A percentile compares a stretch with the other conserved stretches of the same genome.
phyloP scores from a whole-genome alignment of 1,140 invertebrate genomes.

The Saxidomus purpurata region DNA sequence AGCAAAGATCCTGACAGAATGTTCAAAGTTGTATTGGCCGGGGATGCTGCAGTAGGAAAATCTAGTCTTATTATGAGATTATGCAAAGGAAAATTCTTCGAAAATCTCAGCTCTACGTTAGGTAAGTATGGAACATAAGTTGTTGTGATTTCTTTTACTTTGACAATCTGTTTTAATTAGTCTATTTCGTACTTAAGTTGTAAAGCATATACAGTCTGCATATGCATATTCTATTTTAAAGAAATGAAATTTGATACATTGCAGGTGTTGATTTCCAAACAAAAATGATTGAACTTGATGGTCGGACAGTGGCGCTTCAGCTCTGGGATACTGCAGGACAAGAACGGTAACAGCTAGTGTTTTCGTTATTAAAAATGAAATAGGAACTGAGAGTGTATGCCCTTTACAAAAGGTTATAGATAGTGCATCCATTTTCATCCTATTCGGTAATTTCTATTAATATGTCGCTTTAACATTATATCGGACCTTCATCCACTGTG shows the following conservation, averaged over 20 bases:
- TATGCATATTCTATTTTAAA: no score
- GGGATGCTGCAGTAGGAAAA: slow-evolving; percentile 91
- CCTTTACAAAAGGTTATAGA: no score
- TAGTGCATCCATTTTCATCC: no score
- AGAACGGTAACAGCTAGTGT: slow-evolving; percentile 88
- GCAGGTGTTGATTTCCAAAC: slow-evolving; percentile 90
- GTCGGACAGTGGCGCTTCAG: slow-evolving; percentile 89
- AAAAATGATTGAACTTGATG: slow-evolving; percentile 89
- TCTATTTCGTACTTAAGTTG: no score
- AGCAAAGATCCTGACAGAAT: slow-evolving; percentile 88
- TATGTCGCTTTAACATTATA: no score
- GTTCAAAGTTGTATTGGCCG: slow-evolving; percentile 90
- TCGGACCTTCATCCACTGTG: no score
- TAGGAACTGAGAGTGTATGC: no score
- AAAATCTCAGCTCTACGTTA: slow-evolving; percentile 89
- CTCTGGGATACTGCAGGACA: slow-evolving; percentile 90
- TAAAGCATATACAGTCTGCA: no score
- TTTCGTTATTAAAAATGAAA: no score
- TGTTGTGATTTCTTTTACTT: no score
- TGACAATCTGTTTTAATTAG: no score
- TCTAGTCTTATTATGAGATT: slow-evolving; percentile 90
- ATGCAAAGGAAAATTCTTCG: slow-evolving; percentile 89
- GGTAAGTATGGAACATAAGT: slow-evolving; percentile 87
- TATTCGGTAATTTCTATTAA: no score
- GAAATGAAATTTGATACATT: background rate